Evolutionary conservation across 2,888 invertebrate species (phyloP), one percentile per base, ranked within the genome.

Genomic region (Cryptops parisi): DNA sequence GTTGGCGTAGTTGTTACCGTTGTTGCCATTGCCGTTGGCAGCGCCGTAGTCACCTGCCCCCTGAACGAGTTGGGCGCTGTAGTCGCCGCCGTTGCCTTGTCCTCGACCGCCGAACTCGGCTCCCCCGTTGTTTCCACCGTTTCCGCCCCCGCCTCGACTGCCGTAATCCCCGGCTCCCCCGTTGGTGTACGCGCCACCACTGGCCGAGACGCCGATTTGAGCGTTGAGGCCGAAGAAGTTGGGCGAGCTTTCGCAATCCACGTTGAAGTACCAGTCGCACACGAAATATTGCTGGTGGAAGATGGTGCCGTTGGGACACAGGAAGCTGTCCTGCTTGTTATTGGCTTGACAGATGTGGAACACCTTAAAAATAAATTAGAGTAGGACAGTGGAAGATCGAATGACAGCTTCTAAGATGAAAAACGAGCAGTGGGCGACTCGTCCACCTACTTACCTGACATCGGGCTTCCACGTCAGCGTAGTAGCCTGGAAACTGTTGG

Each of bases 401-500:
- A n/a, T n/a, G n/a, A n/a, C n/a, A n/a, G n/a, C n/a, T n/a, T n/a
- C n/a, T n/a, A 25, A 47, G 4, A 24, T 12, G n/a, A 12, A 9
- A 47, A 2, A 47, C 23, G 5, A 12, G 9, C 19, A 2, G 19
- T 47, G 23, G n/a, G 5, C n/a, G 5, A 47, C n/a, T n/a, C n/a
- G n/a, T n/a, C n/a, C n/a, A n/a, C n/a, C n/a, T 6, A 27, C 60
- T 57, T 62, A 84, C 87, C 75, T 89, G 89, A 64, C 89, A 89
- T 62, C 81, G 80, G 0, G 88, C 76, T 65, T 89, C 88, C 24
- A 84, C 80, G 66, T 89, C 89, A 15, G 88, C 86, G 62, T 88
- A 90, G 65, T 88, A 89, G 23, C 90, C 90, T 2, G 87, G 87
- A 62, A 79, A 81, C 60, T 79, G 75, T 67, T 89, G 88, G 56